Base-by-base conservation (phyloP, 2,888 invertebrate species). In the Microdon myrmicae region DNA sequence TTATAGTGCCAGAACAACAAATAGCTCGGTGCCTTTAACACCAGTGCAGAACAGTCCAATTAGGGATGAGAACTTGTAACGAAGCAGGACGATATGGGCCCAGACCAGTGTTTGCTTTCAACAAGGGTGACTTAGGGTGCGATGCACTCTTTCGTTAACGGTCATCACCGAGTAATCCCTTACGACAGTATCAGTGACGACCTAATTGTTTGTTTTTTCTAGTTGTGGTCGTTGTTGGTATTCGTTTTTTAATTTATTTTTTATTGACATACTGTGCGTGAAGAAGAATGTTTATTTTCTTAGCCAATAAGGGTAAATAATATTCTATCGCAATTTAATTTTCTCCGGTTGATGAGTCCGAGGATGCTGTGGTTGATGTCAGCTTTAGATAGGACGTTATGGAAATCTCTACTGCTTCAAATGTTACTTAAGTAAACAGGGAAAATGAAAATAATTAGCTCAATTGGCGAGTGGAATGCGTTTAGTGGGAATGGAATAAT, bases 61-160 rank as follows among this genome's bases (percentile, higher is more conserved):
- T 64, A 64, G 37, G 61, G 61, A 58, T 58, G 61, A 58, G 56
- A 41, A 56, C 31, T 56, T 64, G 54, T 61, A 49, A 17, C 10
- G 10, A 32, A 31, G 9, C 5, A n/a, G 32, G 28, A 32, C n/a
- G 17, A 56, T 58, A 64, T 49, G 58, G 58, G 61, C 58, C 35
- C 41, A 43, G 19, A 16, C 9, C 14, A 23, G 8, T 14, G 39
- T 29, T 8, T 25, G 39, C 34, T 44, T 44, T 23, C 17, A 38
- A 39, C 43, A 56, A 58, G 58, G 61, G 61, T 51, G 23, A 20
- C 29, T 28, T 34, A 45, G 55, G 48, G 49, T 55, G 56, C 45
- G 51, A 49, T 61, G 56, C 44, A 56, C 61, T 56, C 38, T 29
- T 56, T 45, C 14, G 28, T 41, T 47, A 54, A 41, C 47, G 41